phyloP scores from a whole-genome alignment of 2,797 vertebrate genomes.

The Varecia variegata region DNA sequence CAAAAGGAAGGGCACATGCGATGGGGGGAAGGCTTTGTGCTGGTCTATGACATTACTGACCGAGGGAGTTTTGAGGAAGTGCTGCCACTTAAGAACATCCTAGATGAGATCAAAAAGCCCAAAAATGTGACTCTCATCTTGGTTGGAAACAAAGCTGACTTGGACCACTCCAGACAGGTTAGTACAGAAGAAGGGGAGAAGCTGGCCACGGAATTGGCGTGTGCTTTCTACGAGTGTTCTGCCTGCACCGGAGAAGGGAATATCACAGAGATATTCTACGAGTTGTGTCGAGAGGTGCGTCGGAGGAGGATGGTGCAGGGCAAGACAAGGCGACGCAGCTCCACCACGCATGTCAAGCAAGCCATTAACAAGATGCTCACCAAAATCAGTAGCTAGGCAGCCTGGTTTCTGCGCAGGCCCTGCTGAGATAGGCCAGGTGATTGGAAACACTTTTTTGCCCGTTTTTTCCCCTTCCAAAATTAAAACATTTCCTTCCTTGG shows the following conservation, averaged over 20 bases:
- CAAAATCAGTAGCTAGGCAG: conserved; percentile 95
- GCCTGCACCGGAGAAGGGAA: conserved; percentile 94
- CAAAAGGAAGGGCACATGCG: conserved; percentile 96
- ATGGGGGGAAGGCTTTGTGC: conserved; percentile 96
- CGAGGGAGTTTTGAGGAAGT: conserved; percentile 97
- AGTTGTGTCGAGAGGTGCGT: conserved; percentile 95
- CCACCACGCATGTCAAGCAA: conserved; percentile 98
- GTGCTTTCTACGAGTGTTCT: conserved; percentile 98
- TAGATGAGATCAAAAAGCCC: conserved; percentile 96
- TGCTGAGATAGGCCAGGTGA: neutral
- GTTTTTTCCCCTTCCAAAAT: neutral
- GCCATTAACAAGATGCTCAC: conserved; percentile 99
- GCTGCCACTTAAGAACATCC: conserved; percentile 90
- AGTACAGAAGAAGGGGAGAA: conserved; percentile 96
- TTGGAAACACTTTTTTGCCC: conserved; percentile 52
- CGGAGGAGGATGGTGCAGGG: conserved; percentile 95
- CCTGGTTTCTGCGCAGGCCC: neutral
- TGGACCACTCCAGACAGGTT: conserved; percentile 95
- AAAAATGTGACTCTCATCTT: conserved; percentile 95
- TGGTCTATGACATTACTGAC: conserved; percentile 99
- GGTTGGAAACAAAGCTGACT: conserved; percentile 97
- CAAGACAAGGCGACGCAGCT: conserved; percentile 95
- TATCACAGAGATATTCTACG: conserved; percentile 94
- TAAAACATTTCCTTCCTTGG: neutral
- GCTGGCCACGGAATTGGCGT: conserved; percentile 95